Evolutionary conservation across 1,140 invertebrate genomes (phyloP), one percentile per base, ranked within the genome.

Genomic region (Heliconius melpomene): DNA sequence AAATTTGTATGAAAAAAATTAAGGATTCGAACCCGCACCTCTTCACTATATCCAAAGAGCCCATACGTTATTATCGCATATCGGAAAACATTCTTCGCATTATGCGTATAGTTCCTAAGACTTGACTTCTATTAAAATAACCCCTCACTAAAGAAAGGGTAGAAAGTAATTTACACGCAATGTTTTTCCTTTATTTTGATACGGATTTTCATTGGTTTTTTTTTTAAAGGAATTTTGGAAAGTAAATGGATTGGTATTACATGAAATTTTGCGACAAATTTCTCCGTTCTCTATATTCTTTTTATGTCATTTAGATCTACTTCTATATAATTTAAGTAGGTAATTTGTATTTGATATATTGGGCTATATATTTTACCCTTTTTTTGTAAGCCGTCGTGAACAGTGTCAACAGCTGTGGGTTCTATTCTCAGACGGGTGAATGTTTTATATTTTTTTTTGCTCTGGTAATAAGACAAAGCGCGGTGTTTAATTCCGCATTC

Each of bases 61-160:
- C 54, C 20, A 23, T 23, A 57, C 50, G 6, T 52, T 52, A 8
- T 60, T 26, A 60, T 60, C n/a, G 54, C 9, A 60, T 23, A 60
- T 9, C 26, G 26, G 23, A 66, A 29, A 26, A 26, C 8, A 66
- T 66, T 66, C 26, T 66, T 23, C 9, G 60, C 13, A 23, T 57
- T n/a, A 57, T 57, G 54, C 20, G 8, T 66, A 66, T 13, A 66
- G 60, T 66, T 66, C 11, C 0, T 0, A 66, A 66, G 11, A 29
- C 23, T 66, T 66, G 57, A 66, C 60, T 66, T 66, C 60, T 66
- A 29, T 66, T 9, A 66, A 29, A 66, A 5, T 11, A 66, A 23
- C 60, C 60, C 60, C 26, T 66, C 60, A 29, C 60, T 26, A 66
- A 66, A 13, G 26, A n/a, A 66, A 29, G 60, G 60, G 60, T 66